These are phyloP conservation scores for Patella depressa DNA, from an alignment of 2,888 invertebrate species.

Conservation along the genomic window DNA sequence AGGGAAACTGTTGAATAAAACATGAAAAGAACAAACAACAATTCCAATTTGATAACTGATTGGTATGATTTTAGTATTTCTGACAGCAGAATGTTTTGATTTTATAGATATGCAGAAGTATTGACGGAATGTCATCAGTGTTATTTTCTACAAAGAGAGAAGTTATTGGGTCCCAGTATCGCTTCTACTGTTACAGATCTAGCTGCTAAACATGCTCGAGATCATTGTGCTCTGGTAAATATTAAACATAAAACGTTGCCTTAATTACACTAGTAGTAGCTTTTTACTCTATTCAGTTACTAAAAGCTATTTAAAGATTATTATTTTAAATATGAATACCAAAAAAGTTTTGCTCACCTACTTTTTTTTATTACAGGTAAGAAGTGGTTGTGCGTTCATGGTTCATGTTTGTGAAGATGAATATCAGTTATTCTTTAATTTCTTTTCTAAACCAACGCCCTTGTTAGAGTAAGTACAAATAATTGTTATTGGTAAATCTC, in stretches of 20 bases:
- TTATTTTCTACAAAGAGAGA: conserved; percentile 83
- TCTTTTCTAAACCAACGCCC: conserved; percentile 82
- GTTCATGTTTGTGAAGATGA: conserved; percentile 96
- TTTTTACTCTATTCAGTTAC: background rate
- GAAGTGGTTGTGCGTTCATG: conserved; percentile 90
- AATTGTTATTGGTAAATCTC: background rate
- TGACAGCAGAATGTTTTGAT: background rate
- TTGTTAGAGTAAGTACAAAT: conserved; percentile 65
- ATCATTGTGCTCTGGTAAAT: conserved; percentile 84
- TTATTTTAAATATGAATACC: background rate
- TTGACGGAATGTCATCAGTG: conserved; percentile 86
- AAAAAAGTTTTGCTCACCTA: background rate
- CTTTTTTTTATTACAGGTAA: conserved; percentile 66
- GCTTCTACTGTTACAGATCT: conserved; percentile 80
- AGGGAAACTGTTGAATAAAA: too few relatives aligned
- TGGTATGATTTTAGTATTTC: too few relatives aligned
- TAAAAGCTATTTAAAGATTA: too few relatives aligned
- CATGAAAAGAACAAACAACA: too few relatives aligned
- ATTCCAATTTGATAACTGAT: too few relatives aligned
- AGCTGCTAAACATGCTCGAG: conserved; percentile 76
- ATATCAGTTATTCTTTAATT: conserved; percentile 89
- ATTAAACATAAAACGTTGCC: too few relatives aligned
- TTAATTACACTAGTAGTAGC: too few relatives aligned
- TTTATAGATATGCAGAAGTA: conserved; percentile 78
- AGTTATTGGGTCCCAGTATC: conserved; percentile 81